Evolutionary conservation across 2,888 invertebrate genomes (phyloP).

Genomic region (Lasioglossum vierecki): DNA sequence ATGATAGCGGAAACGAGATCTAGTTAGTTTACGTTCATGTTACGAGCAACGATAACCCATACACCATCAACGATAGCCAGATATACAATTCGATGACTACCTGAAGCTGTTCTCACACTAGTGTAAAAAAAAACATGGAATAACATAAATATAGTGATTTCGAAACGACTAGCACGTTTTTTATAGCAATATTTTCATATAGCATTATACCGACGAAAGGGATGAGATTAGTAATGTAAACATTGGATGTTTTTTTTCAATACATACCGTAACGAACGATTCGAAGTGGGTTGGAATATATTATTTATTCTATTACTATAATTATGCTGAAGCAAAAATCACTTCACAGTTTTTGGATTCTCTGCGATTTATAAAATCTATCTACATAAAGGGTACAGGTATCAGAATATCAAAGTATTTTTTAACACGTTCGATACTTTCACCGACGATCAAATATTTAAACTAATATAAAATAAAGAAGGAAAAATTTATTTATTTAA

Average conservation of each 20-base stretch:
- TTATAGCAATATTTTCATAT: not conserved
- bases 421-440: not conserved
- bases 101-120: constrained; percentile 19
- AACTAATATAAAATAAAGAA: too few species aligned
- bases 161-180: not conserved
- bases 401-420: not conserved
- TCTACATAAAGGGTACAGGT: not conserved
- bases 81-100: constrained; percentile 19
- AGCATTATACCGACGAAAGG: not conserved
- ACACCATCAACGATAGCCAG: constrained; percentile 40
- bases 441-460: not conserved
- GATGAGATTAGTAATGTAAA: not conserved
- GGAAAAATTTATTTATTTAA: too few species aligned
- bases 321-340: not conserved
- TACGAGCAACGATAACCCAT: constrained; percentile 53
- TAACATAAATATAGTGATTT: not conserved
- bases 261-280: not conserved
- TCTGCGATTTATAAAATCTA: not conserved
- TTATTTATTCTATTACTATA: not conserved
- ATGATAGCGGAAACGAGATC: constrained; percentile 50
- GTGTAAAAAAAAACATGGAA: not conserved
- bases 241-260: not conserved
- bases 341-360: not conserved
- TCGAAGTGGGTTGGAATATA: not conserved
- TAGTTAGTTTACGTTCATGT: constrained; percentile 49